A percentile compares a stretch with the other conserved stretches of the same genome.
Evolutionary conservation across 2,113 vertebrate genomes (phyloP).

Genomic region (Otocyon megalotis): DNA sequence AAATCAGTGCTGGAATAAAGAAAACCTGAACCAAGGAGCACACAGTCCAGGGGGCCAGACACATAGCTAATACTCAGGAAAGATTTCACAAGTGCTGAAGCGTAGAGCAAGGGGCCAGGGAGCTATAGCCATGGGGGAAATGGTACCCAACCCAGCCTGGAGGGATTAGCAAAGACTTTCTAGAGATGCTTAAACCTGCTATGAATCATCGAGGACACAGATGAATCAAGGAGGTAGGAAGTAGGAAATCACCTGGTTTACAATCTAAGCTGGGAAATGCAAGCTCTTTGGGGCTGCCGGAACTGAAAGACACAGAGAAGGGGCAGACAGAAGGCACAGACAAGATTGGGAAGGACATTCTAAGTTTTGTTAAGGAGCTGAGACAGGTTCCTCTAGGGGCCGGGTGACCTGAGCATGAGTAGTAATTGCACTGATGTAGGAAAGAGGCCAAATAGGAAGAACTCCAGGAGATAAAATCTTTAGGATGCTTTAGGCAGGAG

Average conservation of each 20-base stretch:
- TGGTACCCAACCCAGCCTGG: background rate
- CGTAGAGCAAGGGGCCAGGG: accelerated
- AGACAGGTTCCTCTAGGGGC: background rate
- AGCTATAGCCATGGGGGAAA: background rate
- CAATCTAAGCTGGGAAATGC: accelerated
- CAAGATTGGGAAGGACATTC: background rate
- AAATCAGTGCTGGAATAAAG: background rate
- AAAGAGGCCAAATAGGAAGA: background rate
- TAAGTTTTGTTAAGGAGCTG: background rate
- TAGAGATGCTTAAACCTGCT: background rate
- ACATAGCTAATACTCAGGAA: accelerated
- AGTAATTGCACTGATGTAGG: background rate
- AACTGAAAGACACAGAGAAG: background rate
- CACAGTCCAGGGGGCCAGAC: background rate
- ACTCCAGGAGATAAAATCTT: background rate
- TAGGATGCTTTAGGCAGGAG: background rate
- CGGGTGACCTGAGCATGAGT: background rate
- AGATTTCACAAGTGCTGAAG: background rate
- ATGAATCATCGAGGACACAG: background rate
- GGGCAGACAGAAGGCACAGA: background rate
- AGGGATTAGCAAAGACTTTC: background rate
- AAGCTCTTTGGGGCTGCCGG: too few species aligned
- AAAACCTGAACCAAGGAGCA: background rate
- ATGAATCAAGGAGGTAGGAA: background rate
- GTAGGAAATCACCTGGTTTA: accelerated